These are phyloP conservation scores for Rostratula benghalensis DNA, from an alignment of 2,113 vertebrate genomes.

Conservation along the genomic window DNA sequence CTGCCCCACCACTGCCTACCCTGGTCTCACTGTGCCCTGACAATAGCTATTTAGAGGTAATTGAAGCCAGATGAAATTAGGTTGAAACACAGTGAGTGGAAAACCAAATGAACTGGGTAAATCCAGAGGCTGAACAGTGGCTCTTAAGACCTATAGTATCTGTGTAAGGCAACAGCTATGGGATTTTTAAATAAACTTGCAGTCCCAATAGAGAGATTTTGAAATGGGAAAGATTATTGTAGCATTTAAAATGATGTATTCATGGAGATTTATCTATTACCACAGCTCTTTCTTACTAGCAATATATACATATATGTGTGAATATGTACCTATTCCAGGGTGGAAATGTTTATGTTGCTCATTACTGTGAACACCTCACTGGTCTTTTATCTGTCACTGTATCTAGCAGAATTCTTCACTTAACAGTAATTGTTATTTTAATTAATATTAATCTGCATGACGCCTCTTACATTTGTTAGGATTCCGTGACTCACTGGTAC, in stretches of 20 bases:
- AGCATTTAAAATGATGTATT: not conserved
- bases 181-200: not conserved
- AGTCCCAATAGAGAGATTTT: not conserved
- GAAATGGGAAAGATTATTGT: not conserved
- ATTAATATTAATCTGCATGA: constrained; percentile 7
- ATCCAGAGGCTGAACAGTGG: not conserved
- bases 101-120: not conserved
- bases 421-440: constrained; percentile 24
- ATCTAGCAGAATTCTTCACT: not conserved
- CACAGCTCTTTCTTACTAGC: not conserved
- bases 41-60: not conserved
- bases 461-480: not conserved
- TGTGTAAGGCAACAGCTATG: not conserved
- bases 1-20: not conserved
- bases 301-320: not conserved
- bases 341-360: not conserved
- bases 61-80: not conserved
- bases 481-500: constrained; percentile 25
- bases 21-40: not conserved
- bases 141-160: not conserved
- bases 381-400: not conserved
- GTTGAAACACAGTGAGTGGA: not conserved
- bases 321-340: not conserved
- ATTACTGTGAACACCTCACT: not conserved
- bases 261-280: not conserved